phyloP scores from a whole-genome alignment of 2,888 invertebrate genomes.

The Coecobrya sp. region DNA sequence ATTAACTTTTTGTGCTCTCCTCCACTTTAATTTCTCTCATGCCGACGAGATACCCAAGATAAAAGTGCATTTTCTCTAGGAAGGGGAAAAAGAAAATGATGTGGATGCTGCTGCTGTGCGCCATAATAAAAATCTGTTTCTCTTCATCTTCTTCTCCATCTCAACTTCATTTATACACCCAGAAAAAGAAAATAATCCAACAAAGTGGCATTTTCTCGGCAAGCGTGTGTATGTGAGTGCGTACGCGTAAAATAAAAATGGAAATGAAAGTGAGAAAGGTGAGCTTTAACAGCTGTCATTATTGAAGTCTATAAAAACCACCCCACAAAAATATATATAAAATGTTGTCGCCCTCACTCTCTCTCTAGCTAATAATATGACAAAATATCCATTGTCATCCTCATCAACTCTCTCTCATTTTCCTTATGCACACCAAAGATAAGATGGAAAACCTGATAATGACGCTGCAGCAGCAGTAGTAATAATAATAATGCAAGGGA shows the following conservation, averaged over 20 bases:
- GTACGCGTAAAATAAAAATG: slow-evolving; percentile 35
- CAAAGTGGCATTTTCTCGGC: background rate
- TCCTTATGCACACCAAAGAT: background rate
- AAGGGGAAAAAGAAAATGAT: background rate
- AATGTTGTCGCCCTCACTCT: too few species aligned
- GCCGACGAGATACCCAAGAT: background rate
- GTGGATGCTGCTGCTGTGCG: too few species aligned
- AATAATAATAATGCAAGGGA: slow-evolving; percentile 43
- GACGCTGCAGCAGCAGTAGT: too few species aligned
- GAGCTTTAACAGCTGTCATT: slow-evolving; percentile 58
- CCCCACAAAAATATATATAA: background rate
- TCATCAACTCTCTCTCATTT: background rate
- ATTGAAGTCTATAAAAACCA: slow-evolving; percentile 1
- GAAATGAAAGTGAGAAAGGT: slow-evolving; percentile 53
- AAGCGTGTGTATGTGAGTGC: slow-evolving; percentile 6
- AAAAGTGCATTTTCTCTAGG: background rate
- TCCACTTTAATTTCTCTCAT: slow-evolving; percentile 60
- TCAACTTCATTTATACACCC: background rate
- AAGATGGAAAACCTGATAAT: background rate
- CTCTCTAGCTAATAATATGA: slow-evolving; percentile 22
- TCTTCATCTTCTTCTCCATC: slow-evolving; percentile 26
- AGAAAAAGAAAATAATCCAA: background rate
- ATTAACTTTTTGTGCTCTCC: background rate
- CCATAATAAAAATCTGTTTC: slow-evolving; percentile 71
- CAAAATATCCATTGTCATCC: slow-evolving; percentile 57